Base-by-base conservation (phyloP, 2,888 invertebrate species). In the Neoscelio sp. region DNA sequence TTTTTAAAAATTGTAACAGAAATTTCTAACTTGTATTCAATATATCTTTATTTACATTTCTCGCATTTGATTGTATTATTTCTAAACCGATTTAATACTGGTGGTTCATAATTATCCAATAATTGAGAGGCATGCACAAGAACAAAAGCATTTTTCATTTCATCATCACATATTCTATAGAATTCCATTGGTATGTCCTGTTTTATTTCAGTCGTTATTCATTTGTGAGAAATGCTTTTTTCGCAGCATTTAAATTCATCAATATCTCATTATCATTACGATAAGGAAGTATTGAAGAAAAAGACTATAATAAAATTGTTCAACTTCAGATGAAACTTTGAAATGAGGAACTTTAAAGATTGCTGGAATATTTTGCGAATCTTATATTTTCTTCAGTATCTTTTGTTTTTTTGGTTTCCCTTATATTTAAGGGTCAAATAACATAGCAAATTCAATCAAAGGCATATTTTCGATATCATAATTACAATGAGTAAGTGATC, bases 111-210 rank as follows among this genome's bases (percentile, higher is more conserved):
- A 5, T 17, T n/a, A 7, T 65, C 65, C n/a, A 65, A 7, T 12
- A 65, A 18, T 65, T 65, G 4, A 10, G 52, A 52, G 8, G 65
- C 65, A n/a, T 65, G 65, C 2, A 33, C 33, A 17, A 52, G 52
- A 17, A 65, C 13, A 7, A 65, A 42, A 3, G 52, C 52, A 10
- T 65, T 65, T 17, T 52, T 20, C 8, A 65, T 18, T 33, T 52
- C 30, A 17, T 65, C 52, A 7, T 52, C 65, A 12, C 65, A 28
- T 52, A 10, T 2, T 65, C 52, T 40, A 26, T 65, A 65, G 1
- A 38, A 13, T 18, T 65, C 30, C 52, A 65, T 65, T n/a, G n/a
- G n/a, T n/a, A n/a, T n/a, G n/a, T n/a, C n/a, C n/a, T n/a, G n/a
- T n/a, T n/a, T n/a, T n/a, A n/a, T n/a, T n/a, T n/a, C n/a, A n/a